Base-by-base conservation (phyloP, 2,888 invertebrate genomes). In the Nephrotoma guestfalica region DNA sequence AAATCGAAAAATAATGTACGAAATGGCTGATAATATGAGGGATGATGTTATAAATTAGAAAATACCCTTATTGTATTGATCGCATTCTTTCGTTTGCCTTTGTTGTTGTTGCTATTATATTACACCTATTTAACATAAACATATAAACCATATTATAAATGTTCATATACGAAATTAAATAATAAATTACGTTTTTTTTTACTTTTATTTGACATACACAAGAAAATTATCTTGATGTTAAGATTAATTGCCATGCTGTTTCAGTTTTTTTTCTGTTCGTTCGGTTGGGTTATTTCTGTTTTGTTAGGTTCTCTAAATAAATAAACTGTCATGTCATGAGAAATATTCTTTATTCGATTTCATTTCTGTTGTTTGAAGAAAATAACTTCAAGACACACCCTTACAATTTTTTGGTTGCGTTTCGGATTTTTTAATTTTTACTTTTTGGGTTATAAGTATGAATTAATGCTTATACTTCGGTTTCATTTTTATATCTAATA, bases 211-310 rank as follows among this genome's bases (percentile, higher is more conserved):
- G 84, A 84, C 84, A 84, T 84, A 84, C 84, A 84, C 84, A 84
- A 84, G 84, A 84, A 84, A 84, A 84, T 84, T 84, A 84, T 84
- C 84, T 84, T 84, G 84, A 84, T 84, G 84, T 84, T 41, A 84
- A 84, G 84, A 84, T 84, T 84, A 84, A 84, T 84, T 84, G 84
- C 84, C 84, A 41, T 84, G 84, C 41, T 84, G 84, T 84, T 84
- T 71, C 71, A 71, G 30, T 30, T 71, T 71, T 71, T 71, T 71
- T 71, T 71, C 71, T 30, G 18, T 71, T 71, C 71, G 30, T 71
- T 71, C 30, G 71, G 71, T 30, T 71, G 7, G 30, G 71, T 71
- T 30, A 30, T 71, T 71, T 71, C 30, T 30, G 5, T 71, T 71
- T 30, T 71, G 71, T 71, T 71, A 9, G 30, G 71, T 71, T 71